A percentile compares a stretch with the other conserved stretches of the same genome.
Conservation (phyloP, 1,140 invertebrate species). For the Rhynchophorus ferrugineus region DNA sequence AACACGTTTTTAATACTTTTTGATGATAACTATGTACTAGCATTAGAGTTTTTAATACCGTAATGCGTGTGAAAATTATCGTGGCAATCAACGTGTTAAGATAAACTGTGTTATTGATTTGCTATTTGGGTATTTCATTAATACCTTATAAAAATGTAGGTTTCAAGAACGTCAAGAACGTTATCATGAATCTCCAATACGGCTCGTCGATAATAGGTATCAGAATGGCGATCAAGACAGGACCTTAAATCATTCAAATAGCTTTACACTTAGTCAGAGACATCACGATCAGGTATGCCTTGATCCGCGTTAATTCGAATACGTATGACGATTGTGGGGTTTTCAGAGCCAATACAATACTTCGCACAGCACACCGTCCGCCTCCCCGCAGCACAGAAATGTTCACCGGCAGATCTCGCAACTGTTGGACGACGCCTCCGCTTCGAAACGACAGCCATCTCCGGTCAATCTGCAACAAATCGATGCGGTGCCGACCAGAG, state of each 20-base stretch:
- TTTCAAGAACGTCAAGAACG: slow-evolving; percentile 3
- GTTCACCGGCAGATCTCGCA: slow-evolving; percentile 40
- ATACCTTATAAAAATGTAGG: too few relatives aligned
- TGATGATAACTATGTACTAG: too few relatives aligned
- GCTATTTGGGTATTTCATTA: too few relatives aligned
- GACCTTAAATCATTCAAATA: slow-evolving; percentile 36
- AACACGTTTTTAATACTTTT: too few relatives aligned
- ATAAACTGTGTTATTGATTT: too few relatives aligned
- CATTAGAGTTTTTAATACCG: too few relatives aligned
- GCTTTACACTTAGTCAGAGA: slow-evolving; percentile 38
- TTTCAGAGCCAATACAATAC: slow-evolving; percentile 36
- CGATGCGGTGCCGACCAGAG: slow-evolving; percentile 1
- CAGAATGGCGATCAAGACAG: slow-evolving; percentile 35
- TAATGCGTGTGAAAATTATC: too few relatives aligned
- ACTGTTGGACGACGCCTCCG: slow-evolving; percentile 30
- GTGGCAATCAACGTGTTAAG: too few relatives aligned
- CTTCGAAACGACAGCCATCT: slow-evolving; percentile 15
- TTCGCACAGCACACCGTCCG: slow-evolving; percentile 38
- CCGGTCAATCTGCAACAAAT: slow-evolving; percentile 24
- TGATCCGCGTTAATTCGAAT: background rate
- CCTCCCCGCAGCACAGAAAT: slow-evolving; percentile 39
- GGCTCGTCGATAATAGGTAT: slow-evolving; percentile 17
- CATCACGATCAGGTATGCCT: slow-evolving; percentile 35
- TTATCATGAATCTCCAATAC: slow-evolving; percentile 14
- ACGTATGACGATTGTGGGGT: background rate